Evolutionary conservation across 1,140 invertebrate genomes (phyloP).

Genomic region (Matsumurasca onukii): DNA sequence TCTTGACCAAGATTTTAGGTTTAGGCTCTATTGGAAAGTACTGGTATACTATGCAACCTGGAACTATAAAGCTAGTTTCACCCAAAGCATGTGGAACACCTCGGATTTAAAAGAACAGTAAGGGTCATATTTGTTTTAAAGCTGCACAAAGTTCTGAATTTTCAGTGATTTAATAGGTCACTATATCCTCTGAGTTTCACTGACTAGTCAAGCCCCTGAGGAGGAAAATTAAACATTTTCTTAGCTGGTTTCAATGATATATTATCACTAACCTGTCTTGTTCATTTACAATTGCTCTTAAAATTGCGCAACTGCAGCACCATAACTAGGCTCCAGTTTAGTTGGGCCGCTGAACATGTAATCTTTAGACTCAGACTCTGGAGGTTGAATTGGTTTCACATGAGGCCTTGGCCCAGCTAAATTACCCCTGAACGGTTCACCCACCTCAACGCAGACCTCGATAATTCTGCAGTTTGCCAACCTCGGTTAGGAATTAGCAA

Average conservation of each 20-base stretch:
- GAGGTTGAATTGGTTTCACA: no score
- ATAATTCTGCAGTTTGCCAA: background rate
- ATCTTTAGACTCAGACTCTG: no score
- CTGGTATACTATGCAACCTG: background rate
- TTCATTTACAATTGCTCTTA: background rate
- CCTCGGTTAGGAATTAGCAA: background rate
- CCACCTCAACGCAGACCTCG: no score
- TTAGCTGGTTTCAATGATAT: background rate
- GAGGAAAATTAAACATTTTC: background rate
- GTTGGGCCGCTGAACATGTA: no score
- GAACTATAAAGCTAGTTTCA: background rate
- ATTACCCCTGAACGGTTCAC: no score
- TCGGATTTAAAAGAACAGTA: background rate
- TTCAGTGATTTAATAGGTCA: constrained; percentile 1
- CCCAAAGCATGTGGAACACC: background rate
- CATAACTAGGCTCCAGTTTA: no score
- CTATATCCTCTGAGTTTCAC: background rate
- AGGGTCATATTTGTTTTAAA: background rate
- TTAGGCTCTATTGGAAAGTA: background rate
- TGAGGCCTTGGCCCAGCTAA: no score
- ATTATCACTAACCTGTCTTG: background rate
- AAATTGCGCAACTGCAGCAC: background rate
- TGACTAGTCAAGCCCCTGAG: background rate
- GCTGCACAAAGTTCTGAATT: background rate
- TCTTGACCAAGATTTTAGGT: background rate